A percentile compares a stretch with the other conserved stretches of the same genome.
Evolutionary conservation across 2,113 vertebrate genomes (phyloP).

Genomic region (Crotophaga sulcirostris): DNA sequence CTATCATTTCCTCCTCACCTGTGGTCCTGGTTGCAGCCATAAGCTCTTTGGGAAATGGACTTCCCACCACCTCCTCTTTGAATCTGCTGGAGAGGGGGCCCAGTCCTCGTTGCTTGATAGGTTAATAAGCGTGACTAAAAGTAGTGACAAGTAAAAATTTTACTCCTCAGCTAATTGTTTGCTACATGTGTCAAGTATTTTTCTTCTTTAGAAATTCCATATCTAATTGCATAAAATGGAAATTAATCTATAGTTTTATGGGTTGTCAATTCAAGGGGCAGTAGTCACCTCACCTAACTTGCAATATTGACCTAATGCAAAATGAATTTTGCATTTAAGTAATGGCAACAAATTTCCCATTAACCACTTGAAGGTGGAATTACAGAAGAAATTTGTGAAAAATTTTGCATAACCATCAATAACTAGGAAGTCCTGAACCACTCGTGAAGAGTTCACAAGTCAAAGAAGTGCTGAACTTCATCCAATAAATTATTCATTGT

Average conservation of each 20-base stretch:
- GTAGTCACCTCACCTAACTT: background rate
- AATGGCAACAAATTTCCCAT: background rate
- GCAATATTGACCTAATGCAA: background rate
- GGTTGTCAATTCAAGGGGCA: background rate
- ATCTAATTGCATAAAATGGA: background rate
- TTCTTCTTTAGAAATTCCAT: background rate
- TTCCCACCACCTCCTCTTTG: background rate
- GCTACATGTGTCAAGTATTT: background rate
- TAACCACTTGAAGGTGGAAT: background rate
- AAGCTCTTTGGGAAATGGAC: slow-evolving; percentile 4
- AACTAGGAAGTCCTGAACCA: background rate
- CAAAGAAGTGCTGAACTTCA: slow-evolving; percentile 25
- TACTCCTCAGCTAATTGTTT: background rate
- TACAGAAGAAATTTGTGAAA: background rate
- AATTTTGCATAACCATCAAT: background rate
- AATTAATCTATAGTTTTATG: background rate
- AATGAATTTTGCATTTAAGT: background rate
- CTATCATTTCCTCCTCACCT: slow-evolving; percentile 42
- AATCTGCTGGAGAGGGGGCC: background rate
- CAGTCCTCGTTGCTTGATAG: background rate
- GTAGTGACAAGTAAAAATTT: background rate
- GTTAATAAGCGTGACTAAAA: background rate
- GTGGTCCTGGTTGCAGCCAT: slow-evolving; percentile 10
- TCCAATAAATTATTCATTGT: slow-evolving; percentile 43
- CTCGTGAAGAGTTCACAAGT: background rate